Conservation (phyloP, 2,888 invertebrate genomes). For the Strigamia crassipes region DNA sequence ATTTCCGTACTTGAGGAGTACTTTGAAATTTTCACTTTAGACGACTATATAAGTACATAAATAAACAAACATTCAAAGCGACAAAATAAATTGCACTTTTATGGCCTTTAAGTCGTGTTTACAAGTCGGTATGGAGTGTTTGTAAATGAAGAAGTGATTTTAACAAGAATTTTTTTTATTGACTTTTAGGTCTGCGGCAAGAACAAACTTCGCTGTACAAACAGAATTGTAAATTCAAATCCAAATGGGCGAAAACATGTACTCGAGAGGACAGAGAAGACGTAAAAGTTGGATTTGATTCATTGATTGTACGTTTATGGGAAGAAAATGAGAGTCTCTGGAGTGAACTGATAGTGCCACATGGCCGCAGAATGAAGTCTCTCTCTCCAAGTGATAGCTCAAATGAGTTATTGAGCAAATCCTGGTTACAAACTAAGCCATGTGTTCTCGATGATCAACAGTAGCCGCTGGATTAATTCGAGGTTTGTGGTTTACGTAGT, state of each 20-base stretch:
- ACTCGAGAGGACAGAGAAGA: not conserved
- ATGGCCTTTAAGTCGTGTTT: not conserved
- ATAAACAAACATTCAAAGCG: not conserved
- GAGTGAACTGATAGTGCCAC: conserved; percentile 20
- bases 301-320: conserved; percentile 13
- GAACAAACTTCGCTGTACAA: not conserved
- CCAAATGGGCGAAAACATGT: not conserved
- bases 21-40: no score
- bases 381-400: not conserved
- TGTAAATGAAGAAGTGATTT: not conserved
- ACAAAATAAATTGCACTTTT: not conserved
- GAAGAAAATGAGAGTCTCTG: conserved; percentile 16
- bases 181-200: not conserved
- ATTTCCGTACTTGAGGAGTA: no score
- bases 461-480: not conserved
- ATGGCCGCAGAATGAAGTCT: conserved; percentile 9
- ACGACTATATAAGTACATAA: not conserved
- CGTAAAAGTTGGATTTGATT: conserved; percentile 7
- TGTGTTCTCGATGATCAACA: not conserved
- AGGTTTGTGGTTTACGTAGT: not conserved
- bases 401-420: conserved; percentile 10
- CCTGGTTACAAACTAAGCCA: not conserved
- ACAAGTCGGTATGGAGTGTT: not conserved
- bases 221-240: not conserved
- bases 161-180: not conserved